Evolutionary conservation across 35 echinoderm and acorn worm genomes (phyloP), one percentile per base, ranked within the genome.

Genomic region (Diadema setosum): DNA sequence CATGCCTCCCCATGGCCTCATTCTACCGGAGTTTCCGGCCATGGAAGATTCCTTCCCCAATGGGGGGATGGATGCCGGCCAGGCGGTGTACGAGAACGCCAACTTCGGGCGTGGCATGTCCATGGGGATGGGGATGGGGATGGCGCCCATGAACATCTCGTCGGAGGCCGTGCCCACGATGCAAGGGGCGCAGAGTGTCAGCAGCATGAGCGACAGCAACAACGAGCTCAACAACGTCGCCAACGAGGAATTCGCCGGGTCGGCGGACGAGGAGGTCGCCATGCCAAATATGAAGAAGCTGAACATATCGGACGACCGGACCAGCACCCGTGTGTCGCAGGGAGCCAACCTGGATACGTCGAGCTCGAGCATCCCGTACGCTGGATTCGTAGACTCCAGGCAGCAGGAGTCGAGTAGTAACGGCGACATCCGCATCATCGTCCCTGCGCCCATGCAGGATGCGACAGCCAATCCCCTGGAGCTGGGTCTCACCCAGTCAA

Each of bases 1-100:
- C 44, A 26, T 30, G 23, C 81, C 81, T 88, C 44, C 40, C 50
- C 58, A 86, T 69, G 65, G 73, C 55, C 75, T 96, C 26, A 46
- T 94, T 34, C 91, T 97, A 18, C 95, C 95, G 12, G 95, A 97
- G 27, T 93, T 97, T 44, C 83, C 92, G 21, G 82, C 83, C 18
- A 89, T 97, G 75, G 82, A 44, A 23, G 87, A 97, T 18, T 60
- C 60, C n/a, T 58, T 87, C 18, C 94, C 91, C 20, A 90, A 90
- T 81, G 90, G 90, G 24, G 61, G 86, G 0, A 80, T 39, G 29
- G 67, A 81, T 20, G 48, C 16, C 2, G 57, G 57, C 50, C 73
- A 78, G 73, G 73, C 73, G n/a, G 73, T 78, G 42, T 65, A 39
- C 24, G 74, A 30, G 52, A 82, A 12, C 26, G 21, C 24, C 16